phyloP scores from a whole-genome alignment of 1,140 invertebrate genomes.

The Ostrea edulis region DNA sequence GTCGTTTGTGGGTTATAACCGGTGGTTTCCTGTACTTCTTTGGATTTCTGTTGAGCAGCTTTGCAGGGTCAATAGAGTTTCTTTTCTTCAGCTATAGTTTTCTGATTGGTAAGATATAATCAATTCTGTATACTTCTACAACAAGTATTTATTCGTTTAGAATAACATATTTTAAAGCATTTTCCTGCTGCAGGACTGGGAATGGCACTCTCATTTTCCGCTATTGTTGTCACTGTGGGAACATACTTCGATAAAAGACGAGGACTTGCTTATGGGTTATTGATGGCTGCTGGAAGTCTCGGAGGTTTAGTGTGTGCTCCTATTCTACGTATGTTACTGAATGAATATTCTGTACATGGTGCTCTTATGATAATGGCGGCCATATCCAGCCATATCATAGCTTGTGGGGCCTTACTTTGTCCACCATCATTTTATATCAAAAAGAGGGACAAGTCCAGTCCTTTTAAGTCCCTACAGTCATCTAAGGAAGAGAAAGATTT shows the following conservation, averaged over 20 bases:
- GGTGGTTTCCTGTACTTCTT: background rate
- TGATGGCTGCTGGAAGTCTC: slow-evolving; percentile 41
- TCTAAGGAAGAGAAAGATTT: background rate
- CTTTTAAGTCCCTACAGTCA: background rate
- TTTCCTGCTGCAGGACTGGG: slow-evolving; percentile 17
- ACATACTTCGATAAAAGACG: slow-evolving; percentile 38
- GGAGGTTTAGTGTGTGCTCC: slow-evolving; percentile 36
- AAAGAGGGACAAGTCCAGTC: background rate
- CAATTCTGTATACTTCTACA: background rate
- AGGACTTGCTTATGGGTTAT: slow-evolving; percentile 43
- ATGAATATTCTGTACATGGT: slow-evolving; percentile 31
- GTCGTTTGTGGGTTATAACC: background rate
- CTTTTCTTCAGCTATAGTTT: slow-evolving; percentile 7
- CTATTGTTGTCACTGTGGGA: slow-evolving; percentile 20
- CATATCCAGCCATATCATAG: slow-evolving; percentile 22
- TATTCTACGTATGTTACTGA: slow-evolving; percentile 13
- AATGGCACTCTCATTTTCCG: slow-evolving; percentile 40
- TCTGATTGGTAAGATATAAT: background rate
- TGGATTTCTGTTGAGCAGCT: slow-evolving; percentile 25
- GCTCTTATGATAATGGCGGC: slow-evolving; percentile 34
- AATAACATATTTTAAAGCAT: too few relatives aligned
- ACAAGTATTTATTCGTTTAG: too few relatives aligned
- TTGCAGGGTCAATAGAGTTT: background rate
- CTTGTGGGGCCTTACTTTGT: slow-evolving; percentile 10
- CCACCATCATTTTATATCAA: slow-evolving; percentile 17